Base-by-base conservation (phyloP, 2,888 invertebrate genomes). In the Bhutanitis thaidina region DNA sequence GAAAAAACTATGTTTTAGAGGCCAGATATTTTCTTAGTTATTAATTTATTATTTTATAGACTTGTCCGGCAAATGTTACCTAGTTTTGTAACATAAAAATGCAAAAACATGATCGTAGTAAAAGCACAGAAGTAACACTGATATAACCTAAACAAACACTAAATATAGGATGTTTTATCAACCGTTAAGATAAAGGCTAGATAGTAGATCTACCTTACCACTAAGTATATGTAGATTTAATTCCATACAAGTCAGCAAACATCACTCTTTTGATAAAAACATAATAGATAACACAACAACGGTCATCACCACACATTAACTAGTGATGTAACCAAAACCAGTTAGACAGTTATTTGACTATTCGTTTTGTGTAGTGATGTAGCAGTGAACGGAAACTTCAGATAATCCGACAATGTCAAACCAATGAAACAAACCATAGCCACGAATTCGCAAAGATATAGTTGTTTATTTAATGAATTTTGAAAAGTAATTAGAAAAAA, bases 211-310 rank as follows among this genome's bases (percentile, higher is more conserved):
- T 71, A 77, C 71, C 72, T 84, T 88, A 89, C 88, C 88, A 86
- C 79, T 75, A 78, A 74, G 79, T 74, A 77, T 64, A 67, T 64
- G 71, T 70, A 72, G 74, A 78, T 81, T 80, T 77, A 75, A 66
- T 69, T 71, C 73, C 70, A 80, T 73, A 78, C 67, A 79, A 78
- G 65, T 71, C 71, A 76, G 77, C 74, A 82, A 82, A 78, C 83
- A 85, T 79, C 78, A 83, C 78, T 81, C 80, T 84, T 85, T 83
- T 76, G 87, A 85, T 89, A 88, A 89, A 89, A 88, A 89, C 88
- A 88, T 83, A 80, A 85, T 76, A 81, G 77, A 78, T 80, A 83
- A 80, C 82, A 84, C 78, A 81, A 85, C 79, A 83, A 77, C 69
- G 67, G 63, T 62, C 62, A 58, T 62, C 68, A 72, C 71, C 20